These are phyloP conservation scores for Panthera leo DNA, from an alignment of 2,113 vertebrate species.

Conservation along the genomic window DNA sequence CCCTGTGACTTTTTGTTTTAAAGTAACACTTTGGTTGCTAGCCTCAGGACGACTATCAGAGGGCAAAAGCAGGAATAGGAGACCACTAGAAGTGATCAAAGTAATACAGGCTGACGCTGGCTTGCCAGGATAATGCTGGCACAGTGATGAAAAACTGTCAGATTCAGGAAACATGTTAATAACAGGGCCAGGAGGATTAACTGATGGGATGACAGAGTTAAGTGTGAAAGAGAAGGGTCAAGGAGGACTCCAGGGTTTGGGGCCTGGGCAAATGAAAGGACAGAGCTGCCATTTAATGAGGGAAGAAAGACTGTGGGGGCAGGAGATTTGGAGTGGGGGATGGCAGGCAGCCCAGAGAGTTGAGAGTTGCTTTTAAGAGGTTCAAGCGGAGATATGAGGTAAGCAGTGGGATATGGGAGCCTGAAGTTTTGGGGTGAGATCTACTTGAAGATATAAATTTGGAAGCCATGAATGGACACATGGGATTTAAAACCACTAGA, in stretches of 20 bases:
- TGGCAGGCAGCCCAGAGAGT: neutral
- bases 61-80: neutral
- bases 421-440: neutral
- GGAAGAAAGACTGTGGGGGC: neutral
- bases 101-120: neutral
- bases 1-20: neutral
- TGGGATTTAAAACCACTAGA: conserved; percentile 9
- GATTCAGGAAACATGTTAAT: neutral
- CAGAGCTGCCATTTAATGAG: neutral
- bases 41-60: neutral
- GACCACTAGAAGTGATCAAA: neutral
- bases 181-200: neutral
- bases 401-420: neutral
- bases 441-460: neutral
- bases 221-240: neutral
- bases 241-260: neutral
- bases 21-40: neutral
- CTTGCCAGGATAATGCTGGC: neutral
- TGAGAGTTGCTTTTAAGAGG: neutral
- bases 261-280: neutral
- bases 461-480: neutral
- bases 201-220: neutral
- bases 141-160: neutral
- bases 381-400: neutral
- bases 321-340: neutral